Percentiles rank a stretch among this genome's conserved stretches.
Conservation (phyloP, 2,113 vertebrate species). For the Oncorhynchus masou region DNA sequence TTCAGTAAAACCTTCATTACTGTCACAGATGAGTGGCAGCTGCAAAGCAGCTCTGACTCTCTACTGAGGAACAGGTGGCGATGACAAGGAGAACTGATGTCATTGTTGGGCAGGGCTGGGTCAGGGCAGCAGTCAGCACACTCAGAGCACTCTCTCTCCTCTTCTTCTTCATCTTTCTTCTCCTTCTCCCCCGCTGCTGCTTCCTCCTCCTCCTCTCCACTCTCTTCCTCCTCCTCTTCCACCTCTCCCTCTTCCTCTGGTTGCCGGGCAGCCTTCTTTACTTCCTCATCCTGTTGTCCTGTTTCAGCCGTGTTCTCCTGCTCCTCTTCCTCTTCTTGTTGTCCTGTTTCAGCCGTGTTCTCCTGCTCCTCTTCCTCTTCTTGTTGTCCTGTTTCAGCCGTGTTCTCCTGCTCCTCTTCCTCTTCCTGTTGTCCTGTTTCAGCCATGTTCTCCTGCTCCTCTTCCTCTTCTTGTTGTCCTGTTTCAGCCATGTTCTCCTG, state of each 20-base stretch:
- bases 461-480: slow-evolving; percentile 20
- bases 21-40: slow-evolving; percentile 71
- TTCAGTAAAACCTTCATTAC: slow-evolving; percentile 83
- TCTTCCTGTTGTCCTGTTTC: slow-evolving; percentile 28
- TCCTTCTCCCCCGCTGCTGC: neutral
- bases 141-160: neutral
- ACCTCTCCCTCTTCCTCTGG: neutral
- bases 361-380: slow-evolving; percentile 21
- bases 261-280: neutral
- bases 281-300: slow-evolving; percentile 22
- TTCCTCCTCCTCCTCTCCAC: neutral
- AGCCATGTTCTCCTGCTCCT: slow-evolving; percentile 12
- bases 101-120: slow-evolving; percentile 18
- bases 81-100: neutral
- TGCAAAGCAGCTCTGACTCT: slow-evolving; percentile 52
- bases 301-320: slow-evolving; percentile 15
- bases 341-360: slow-evolving; percentile 3
- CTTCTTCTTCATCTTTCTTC: neutral
- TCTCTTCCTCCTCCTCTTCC: neutral
- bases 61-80: neutral
- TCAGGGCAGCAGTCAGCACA: neutral
- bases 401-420: slow-evolving; percentile 12
- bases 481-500: slow-evolving; percentile 9
- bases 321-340: slow-evolving; percentile 28
- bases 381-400: slow-evolving; percentile 19